Base-by-base conservation (phyloP, 2,797 vertebrate genomes). In the Acanthurus tractus region DNA sequence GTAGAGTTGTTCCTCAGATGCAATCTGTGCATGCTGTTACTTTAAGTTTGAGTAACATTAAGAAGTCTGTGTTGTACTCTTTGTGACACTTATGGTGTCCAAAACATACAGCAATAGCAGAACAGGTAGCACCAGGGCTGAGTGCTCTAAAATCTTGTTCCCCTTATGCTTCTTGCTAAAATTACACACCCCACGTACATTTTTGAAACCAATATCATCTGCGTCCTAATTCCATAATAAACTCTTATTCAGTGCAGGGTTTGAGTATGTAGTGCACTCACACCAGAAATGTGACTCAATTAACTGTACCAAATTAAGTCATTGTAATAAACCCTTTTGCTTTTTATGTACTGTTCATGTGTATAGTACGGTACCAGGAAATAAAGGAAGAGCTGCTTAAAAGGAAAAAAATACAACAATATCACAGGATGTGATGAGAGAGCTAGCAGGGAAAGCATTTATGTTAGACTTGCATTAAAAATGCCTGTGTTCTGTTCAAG, bases 91-190 rank as follows among this genome's bases (percentile, higher is more conserved):
- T 10, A 46, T n/a, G 10, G 20, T 63, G 70, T 52, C 45, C 52
- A 56, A 63, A 9, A 20, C 18, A 50, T 25, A 40, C 70, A 7
- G 52, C n/a, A 10, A n/a, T 56, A 8, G 20, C 22, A 8, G 10
- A 55, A 11, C 46, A 34, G 1, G 57, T 14, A 9, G 53, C 29
- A n/a, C 15, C 12, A 34, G 3, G 3, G 1, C 25, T 53, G 18
- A 40, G 15, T 59, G 34, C 46, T 64, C 20, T 44, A 61, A 54
- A 62, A 22, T 70, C 34, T 36, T 46, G 18, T 34, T 34, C 29
- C 29, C 29, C 29, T 7, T 34, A 34, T 34, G 29, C 29, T 34
- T 34, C 29, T 34, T 6, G 29, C 29, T 34, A 34, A 34, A 34
- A 34, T 34, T 15, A 54, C 10, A 57, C 52, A 71, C 17, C 12